These are phyloP conservation scores for Batillaria attramentaria DNA, from an alignment of 1,140 invertebrate species.

Conservation along the genomic window DNA sequence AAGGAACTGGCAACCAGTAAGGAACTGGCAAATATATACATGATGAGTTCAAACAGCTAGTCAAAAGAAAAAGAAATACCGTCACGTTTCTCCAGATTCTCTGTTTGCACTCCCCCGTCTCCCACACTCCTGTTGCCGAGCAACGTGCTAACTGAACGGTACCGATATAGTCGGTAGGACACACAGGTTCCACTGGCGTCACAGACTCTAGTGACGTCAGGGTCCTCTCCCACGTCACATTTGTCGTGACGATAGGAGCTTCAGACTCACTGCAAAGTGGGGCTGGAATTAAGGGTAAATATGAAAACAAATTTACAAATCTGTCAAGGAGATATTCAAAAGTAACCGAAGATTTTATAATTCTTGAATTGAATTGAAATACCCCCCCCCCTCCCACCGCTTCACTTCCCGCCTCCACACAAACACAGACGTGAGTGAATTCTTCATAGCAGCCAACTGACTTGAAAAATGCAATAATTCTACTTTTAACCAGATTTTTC, in stretches of 20 bases:
- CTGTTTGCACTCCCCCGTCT: too few relatives aligned
- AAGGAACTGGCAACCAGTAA: too few relatives aligned
- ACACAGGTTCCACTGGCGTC: background rate
- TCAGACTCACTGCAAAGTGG: background rate
- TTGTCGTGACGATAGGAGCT: background rate
- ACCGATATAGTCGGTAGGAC: too few relatives aligned
- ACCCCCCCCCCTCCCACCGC: slow-evolving; percentile 2
- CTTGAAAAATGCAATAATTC: background rate
- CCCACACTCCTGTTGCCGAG: too few relatives aligned
- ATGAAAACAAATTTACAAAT: background rate
- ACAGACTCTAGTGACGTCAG: background rate
- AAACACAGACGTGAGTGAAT: background rate
- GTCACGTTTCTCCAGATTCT: too few relatives aligned
- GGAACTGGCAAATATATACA: too few relatives aligned
- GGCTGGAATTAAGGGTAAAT: background rate
- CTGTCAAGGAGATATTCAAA: background rate
- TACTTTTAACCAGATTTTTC: background rate
- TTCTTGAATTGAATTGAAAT: background rate
- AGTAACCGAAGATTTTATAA: background rate
- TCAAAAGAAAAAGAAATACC: too few relatives aligned
- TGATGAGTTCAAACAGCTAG: too few relatives aligned
- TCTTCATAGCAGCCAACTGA: background rate
- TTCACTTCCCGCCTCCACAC: background rate
- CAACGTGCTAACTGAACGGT: too few relatives aligned
- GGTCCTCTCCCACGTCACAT: background rate